phyloP scores from a whole-genome alignment of 2,888 invertebrate genomes.

The Netelia inedita region DNA sequence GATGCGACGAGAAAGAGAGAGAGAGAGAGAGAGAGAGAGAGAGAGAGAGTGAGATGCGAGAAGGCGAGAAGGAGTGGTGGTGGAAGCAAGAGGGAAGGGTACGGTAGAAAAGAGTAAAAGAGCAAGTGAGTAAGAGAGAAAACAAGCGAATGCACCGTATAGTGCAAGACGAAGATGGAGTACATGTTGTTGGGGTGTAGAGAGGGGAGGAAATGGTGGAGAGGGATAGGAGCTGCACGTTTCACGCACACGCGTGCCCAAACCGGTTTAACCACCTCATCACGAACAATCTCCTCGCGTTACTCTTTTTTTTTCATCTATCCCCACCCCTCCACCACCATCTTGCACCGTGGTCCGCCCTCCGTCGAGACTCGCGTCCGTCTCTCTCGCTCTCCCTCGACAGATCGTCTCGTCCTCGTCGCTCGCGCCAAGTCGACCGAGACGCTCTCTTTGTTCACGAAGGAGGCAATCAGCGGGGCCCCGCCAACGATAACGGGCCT shows the following conservation, averaged over 20 bases:
- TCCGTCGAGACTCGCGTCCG: slow-evolving; percentile 52
- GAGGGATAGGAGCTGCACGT: slow-evolving; percentile 60
- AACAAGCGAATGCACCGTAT: slow-evolving; percentile 52
- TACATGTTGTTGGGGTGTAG: slow-evolving; percentile 20
- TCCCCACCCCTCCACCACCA: slow-evolving; percentile 27
- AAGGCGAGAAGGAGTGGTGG: slow-evolving; percentile 53
- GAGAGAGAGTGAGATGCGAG: slow-evolving; percentile 40
- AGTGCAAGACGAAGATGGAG: slow-evolving; percentile 63
- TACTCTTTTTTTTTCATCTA: slow-evolving; percentile 76
- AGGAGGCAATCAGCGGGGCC: slow-evolving; percentile 82
- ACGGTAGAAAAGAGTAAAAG: slow-evolving; percentile 66
- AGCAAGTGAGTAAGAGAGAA: slow-evolving; percentile 61
- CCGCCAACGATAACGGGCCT: slow-evolving; percentile 83
- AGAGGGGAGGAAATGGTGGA: slow-evolving; percentile 27
- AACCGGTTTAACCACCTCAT: slow-evolving; percentile 85
- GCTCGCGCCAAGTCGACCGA: slow-evolving; percentile 70
- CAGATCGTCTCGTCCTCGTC: slow-evolving; percentile 74
- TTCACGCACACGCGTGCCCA: slow-evolving; percentile 78
- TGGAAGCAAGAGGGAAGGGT: slow-evolving; percentile 38
- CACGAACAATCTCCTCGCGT: slow-evolving; percentile 84
- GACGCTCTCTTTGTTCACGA: slow-evolving; percentile 79
- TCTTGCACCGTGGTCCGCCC: slow-evolving; percentile 60
- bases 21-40: slow-evolving; percentile 43
- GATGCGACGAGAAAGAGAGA: slow-evolving; percentile 4
- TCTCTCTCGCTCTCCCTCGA: slow-evolving; percentile 61